phyloP scores from a whole-genome alignment of 2,113 vertebrate genomes.

The Poecilia latipinna region DNA sequence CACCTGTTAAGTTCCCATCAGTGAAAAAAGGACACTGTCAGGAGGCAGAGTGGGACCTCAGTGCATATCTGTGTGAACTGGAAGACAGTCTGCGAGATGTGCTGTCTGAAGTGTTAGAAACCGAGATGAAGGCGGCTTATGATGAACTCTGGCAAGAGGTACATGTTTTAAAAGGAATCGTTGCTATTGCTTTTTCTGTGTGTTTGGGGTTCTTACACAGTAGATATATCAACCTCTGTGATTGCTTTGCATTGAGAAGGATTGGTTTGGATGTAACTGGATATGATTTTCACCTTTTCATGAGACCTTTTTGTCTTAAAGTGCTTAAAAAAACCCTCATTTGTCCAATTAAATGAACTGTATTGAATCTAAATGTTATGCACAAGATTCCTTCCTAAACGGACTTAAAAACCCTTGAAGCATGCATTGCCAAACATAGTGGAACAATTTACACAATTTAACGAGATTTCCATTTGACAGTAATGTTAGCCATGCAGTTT shows the following conservation, averaged over 20 bases:
- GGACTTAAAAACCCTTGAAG: too few species aligned
- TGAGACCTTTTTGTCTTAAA: background rate
- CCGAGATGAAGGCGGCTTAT: constrained; percentile 90
- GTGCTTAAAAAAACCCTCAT: background rate
- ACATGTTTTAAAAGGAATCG: background rate
- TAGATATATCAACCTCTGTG: background rate
- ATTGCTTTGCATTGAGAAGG: background rate
- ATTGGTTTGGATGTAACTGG: background rate
- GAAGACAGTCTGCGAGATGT: constrained; percentile 84
- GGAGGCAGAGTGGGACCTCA: constrained; percentile 43
- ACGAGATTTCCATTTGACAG: background rate
- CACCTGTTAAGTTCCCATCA: background rate
- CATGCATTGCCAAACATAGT: background rate
- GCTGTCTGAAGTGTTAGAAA: constrained; percentile 88
- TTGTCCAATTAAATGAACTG: background rate
- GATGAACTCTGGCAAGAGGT: constrained; percentile 91
- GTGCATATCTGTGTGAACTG: constrained; percentile 76
- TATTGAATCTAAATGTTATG: too few species aligned
- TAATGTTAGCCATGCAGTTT: background rate
- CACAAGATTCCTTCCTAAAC: too few species aligned
- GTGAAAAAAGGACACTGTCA: background rate
- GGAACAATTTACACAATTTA: background rate
- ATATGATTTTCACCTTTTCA: background rate
- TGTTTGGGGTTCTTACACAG: background rate
- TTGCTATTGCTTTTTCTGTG: too few species aligned